These are phyloP conservation scores for Bombyx huttoni DNA, from an alignment of 2,888 invertebrate species.

Conservation along the genomic window DNA sequence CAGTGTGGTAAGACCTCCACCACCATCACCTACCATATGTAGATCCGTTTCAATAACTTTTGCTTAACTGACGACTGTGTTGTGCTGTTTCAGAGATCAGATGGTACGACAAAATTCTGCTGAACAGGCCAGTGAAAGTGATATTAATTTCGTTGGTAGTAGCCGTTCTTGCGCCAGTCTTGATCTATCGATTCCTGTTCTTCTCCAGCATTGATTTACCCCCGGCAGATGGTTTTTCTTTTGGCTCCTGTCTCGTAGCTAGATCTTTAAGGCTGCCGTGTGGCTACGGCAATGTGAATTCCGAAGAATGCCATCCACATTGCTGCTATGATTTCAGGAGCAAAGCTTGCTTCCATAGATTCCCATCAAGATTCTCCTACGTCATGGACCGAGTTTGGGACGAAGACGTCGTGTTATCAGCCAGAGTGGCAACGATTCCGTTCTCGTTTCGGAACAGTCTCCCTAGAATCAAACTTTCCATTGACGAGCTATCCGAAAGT, in stretches of 20 bases:
- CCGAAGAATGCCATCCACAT: slow-evolving; percentile 43
- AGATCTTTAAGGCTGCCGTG: slow-evolving; percentile 40
- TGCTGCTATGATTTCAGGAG: slow-evolving; percentile 64
- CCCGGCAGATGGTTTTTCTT: slow-evolving; percentile 46
- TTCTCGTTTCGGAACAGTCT: slow-evolving; percentile 31
- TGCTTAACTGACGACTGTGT: not conserved
- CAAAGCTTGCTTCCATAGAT: slow-evolving; percentile 62
- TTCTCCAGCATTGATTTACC: slow-evolving; percentile 26
- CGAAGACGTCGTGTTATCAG: slow-evolving; percentile 34
- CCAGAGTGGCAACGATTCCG: slow-evolving; percentile 40
- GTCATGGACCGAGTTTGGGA: slow-evolving; percentile 36
- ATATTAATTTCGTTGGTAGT: slow-evolving; percentile 21
- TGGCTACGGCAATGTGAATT: slow-evolving; percentile 33
- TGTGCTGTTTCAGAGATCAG: slow-evolving; percentile 37
- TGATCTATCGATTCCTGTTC: slow-evolving; percentile 43
- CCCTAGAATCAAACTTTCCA: slow-evolving; percentile 29
- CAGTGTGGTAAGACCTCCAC: too few species aligned
- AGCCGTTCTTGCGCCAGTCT: slow-evolving; percentile 32
- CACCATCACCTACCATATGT: not conserved
- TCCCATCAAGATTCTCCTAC: slow-evolving; percentile 67
- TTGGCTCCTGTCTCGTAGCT: slow-evolving; percentile 46
- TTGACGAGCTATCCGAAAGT: slow-evolving; percentile 44
- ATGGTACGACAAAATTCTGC: slow-evolving; percentile 49
- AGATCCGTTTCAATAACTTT: not conserved
- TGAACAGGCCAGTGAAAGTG: slow-evolving; percentile 46